These are phyloP conservation scores for Laupala kohalensis DNA, from an alignment of 1,140 invertebrate species.

Conservation along the genomic window DNA sequence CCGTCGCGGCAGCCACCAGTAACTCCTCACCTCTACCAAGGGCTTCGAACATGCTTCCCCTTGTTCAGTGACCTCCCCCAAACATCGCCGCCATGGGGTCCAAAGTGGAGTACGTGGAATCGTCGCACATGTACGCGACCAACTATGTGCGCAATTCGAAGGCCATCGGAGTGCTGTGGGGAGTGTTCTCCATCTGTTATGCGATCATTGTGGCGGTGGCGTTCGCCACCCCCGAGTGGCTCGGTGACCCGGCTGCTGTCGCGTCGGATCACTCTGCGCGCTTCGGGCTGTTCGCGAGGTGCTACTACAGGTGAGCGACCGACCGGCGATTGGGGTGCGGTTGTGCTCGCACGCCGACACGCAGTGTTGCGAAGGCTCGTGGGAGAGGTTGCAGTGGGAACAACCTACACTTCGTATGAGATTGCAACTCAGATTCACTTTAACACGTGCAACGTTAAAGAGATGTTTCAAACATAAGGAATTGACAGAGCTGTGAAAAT, in stretches of 20 bases:
- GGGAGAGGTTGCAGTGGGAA: too few relatives aligned
- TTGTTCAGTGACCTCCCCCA: too few relatives aligned
- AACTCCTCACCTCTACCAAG: too few relatives aligned
- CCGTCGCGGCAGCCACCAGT: too few relatives aligned
- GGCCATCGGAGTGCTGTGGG: slow-evolving; percentile 93
- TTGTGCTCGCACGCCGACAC: too few relatives aligned
- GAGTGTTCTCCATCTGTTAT: slow-evolving; percentile 90
- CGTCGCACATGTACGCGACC: slow-evolving; percentile 74
- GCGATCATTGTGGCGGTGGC: slow-evolving; percentile 89
- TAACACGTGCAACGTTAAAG: too few relatives aligned
- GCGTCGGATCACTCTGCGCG: slow-evolving; percentile 76
- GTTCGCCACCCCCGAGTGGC: slow-evolving; percentile 93
- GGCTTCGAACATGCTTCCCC: too few relatives aligned
- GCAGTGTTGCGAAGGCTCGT: too few relatives aligned
- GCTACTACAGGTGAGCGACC: slow-evolving; percentile 40
- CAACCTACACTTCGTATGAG: too few relatives aligned
- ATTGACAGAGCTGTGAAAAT: too few relatives aligned
- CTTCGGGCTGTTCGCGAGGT: slow-evolving; percentile 83
- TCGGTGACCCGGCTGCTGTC: slow-evolving; percentile 55
- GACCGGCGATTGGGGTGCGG: slow-evolving; percentile 15
- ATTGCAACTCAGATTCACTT: too few relatives aligned
- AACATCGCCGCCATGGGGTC: slow-evolving; percentile 59
- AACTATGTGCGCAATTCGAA: slow-evolving; percentile 92
- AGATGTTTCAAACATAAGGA: too few relatives aligned
- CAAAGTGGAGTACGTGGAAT: slow-evolving; percentile 81